Conservation (phyloP, 2,797 vertebrate genomes). For the Tamandua tetradactyla region DNA sequence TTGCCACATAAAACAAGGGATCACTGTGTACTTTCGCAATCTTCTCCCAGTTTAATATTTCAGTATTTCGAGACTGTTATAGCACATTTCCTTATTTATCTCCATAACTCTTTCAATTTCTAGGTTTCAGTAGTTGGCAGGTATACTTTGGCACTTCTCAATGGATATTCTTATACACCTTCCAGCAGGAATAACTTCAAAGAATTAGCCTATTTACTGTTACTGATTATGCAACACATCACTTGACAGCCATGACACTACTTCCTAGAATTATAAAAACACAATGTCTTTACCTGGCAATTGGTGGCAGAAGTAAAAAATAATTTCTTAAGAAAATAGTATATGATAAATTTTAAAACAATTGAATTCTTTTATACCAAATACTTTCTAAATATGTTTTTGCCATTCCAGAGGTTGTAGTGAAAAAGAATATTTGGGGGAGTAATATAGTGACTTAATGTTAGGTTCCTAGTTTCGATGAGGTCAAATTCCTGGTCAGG, state of each 20-base stretch:
- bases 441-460: conserved; percentile 12
- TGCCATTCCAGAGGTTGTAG: neutral
- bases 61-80: conserved; percentile 68
- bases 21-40: conserved; percentile 66
- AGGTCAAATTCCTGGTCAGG: conserved; percentile 27
- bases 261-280: conserved; percentile 77
- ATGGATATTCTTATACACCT: conserved; percentile 67
- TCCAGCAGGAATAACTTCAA: conserved; percentile 78
- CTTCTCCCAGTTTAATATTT: conserved; percentile 57
- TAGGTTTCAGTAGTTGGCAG: conserved; percentile 68
- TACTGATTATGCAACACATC: conserved; percentile 69
- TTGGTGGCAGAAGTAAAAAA: conserved; percentile 50
- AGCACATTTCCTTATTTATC: conserved; percentile 74
- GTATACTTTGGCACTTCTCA: conserved; percentile 66
- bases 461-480: neutral
- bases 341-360: conserved; percentile 23
- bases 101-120: conserved; percentile 66
- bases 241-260: conserved; percentile 61
- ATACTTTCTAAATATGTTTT: conserved; percentile 23
- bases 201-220: conserved; percentile 71
- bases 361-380: neutral
- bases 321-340: conserved; percentile 58
- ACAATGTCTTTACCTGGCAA: conserved; percentile 62
- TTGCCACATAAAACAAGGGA: conserved; percentile 50
- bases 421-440: conserved; percentile 19